Base-by-base conservation (phyloP, 2,113 vertebrate species). In the Paramisgurnus dabryanus region DNA sequence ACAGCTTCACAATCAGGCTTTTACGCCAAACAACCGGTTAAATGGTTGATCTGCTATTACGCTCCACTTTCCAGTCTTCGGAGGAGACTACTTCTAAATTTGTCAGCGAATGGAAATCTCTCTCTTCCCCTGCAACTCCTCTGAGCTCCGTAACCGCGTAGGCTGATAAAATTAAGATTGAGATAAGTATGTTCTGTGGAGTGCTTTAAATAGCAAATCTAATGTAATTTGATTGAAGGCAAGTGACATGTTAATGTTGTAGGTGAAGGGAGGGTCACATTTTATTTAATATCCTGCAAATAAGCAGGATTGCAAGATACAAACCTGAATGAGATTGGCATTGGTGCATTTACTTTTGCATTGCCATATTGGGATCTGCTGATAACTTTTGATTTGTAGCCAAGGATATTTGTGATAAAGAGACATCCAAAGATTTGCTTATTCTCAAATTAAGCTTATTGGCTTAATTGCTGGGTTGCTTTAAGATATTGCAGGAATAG, bases 181-280 rank as follows among this genome's bases (percentile, higher is more conserved):
- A 47, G 76, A 22, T 70, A 79, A 76, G 65, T 58, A 57, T 69
- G 75, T 47, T 61, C 72, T 47, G 39, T 63, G 39, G 18, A 41
- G 34, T 55, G 22, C 64, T 81, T 74, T 70, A 65, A 82, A 86
- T 84, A 74, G 85, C 67, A 63, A 49, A 41, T 79, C 68, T 86
- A 86, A 84, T 84, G 53, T 43, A 82, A 69, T 60, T 41, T 72
- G 64, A 80, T 70, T 60, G 69, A 84, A 76, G 65, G 45, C 17
- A 77, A 67, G 50, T 80, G 82, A 80, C 79, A 76, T 71, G 76
- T 67, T 76, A 17, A 47, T 63, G 75, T 68, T 69, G 40, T 66
- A 80, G 70, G 80, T 83, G 72, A 68, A 27, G 27, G 64, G 57
- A 22, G 57, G 66, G 80, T 66, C 76, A 73, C 55, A 8, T 77